phyloP scores from a whole-genome alignment of 2,797 vertebrate species.

The Oryzias dopingdopingensis region DNA sequence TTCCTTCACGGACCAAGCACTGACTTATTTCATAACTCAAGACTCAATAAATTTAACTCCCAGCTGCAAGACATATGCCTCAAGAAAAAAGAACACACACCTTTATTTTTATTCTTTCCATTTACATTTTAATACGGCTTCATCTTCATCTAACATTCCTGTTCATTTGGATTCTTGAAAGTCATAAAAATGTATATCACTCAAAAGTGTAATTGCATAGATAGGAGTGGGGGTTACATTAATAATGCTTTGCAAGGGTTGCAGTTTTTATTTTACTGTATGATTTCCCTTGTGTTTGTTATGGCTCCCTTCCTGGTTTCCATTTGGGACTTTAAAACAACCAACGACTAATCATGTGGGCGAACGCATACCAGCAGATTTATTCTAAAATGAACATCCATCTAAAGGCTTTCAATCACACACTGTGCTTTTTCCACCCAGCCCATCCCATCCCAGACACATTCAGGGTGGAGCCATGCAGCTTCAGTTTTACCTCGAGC shows the following conservation, averaged over 20 bases:
- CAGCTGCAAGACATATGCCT: too few relatives aligned
- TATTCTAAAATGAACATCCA: slow-evolving; percentile 12
- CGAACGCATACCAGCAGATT: not conserved
- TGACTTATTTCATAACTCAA: too few relatives aligned
- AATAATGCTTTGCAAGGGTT: slow-evolving; percentile 22
- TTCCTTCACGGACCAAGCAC: too few relatives aligned
- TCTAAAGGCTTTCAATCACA: slow-evolving; percentile 13
- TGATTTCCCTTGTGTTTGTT: slow-evolving; percentile 58
- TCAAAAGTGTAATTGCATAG: too few relatives aligned
- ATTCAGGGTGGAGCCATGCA: slow-evolving; percentile 3
- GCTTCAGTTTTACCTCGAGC: not conserved
- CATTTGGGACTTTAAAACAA: slow-evolving; percentile 36
- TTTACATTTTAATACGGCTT: too few relatives aligned
- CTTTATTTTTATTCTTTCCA: too few relatives aligned
- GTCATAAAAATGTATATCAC: too few relatives aligned
- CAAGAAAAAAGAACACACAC: too few relatives aligned
- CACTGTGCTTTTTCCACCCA: not conserved
- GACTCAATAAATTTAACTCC: too few relatives aligned
- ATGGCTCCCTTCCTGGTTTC: slow-evolving; percentile 38
- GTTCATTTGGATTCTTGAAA: too few relatives aligned
- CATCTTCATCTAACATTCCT: too few relatives aligned
- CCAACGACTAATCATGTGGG: slow-evolving; percentile 15
- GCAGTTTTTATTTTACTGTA: slow-evolving; percentile 44
- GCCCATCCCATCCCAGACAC: not conserved
- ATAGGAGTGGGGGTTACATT: not conserved